Base-by-base conservation (phyloP, 1,140 invertebrate species). In the Sinella curviseta region DNA sequence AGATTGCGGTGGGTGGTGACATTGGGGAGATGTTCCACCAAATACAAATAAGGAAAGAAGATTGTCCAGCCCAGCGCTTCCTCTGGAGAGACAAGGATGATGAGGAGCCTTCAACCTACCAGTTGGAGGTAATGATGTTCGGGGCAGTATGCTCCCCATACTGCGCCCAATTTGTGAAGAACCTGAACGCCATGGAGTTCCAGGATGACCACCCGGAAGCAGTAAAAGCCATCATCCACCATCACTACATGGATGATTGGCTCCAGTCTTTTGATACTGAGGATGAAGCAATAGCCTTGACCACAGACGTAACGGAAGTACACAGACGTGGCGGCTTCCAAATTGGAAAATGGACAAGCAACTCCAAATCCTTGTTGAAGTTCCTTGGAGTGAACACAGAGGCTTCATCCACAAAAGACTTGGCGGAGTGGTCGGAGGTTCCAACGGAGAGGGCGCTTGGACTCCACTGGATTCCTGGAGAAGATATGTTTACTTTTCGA, bases 161-260 rank as follows among this genome's bases (percentile, higher is more conserved):
- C 17, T 67, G 60, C 0, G 82, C 82, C 26, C 84, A 82, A 48
- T 80, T 30, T 24, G 80, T 80, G 0, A 73, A 82, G 3, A 76
- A 83, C n/a, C 2, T 1, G 16, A 80, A 78, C 24, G 78, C 74
- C 1, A 39, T n/a, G 24, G 80, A 82, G 54, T 74, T 76, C 26
- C 26, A 28, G 0, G 8, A 55, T 26, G 12, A 79, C 35, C 80
- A 39, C 57, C 74, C 79, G 1, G 65, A 26, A 4, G 74, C 73
- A 1, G 60, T 20, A 0, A 20, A 33, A n/a, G 36, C 39, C 20
- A 73, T 84, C 0, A 16, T 75, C 0, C 8, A 54, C 1, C 76
- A 77, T 14, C 78, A 84, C 26, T 84, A 84, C 74, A 77, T 84
- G 0, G 84, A 84, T 77, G 82, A 84, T 34, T 83, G 48, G 4